Conservation (phyloP, 53 echinoderm and acorn worm genomes). For the Stichopus horrens region DNA sequence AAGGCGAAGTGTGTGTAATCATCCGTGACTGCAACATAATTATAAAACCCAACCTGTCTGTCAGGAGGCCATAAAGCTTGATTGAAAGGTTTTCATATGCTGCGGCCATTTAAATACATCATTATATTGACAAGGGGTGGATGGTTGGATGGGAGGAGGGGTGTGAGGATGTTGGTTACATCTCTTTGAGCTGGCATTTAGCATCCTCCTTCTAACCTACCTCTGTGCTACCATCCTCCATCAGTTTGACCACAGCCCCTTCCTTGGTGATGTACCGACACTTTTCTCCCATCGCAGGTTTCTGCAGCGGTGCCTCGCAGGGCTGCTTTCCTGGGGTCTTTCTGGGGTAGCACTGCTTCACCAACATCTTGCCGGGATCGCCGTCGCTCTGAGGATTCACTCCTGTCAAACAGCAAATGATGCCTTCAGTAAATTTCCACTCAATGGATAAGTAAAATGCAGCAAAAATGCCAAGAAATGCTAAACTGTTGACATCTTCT, state of each 20-base stretch:
- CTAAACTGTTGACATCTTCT: too few species aligned
- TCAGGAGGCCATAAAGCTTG: neutral
- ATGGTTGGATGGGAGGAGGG: too few species aligned
- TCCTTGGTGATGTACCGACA: conserved; percentile 85
- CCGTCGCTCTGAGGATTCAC: neutral
- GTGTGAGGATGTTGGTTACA: too few species aligned
- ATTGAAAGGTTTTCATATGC: too few species aligned
- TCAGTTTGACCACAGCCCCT: conserved; percentile 88
- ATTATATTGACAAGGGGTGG: too few species aligned
- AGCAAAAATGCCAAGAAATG: too few species aligned
- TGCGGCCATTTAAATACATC: too few species aligned
- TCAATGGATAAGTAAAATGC: too few species aligned
- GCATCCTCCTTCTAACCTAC: conserved; percentile 40
- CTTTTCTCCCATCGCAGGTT: conserved; percentile 84
- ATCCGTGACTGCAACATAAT: too few species aligned
- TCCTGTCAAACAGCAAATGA: neutral
- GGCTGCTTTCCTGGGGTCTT: conserved; percentile 79
- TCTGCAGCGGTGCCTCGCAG: conserved; percentile 80
- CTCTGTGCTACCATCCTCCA: conserved; percentile 93
- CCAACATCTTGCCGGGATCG: conserved; percentile 58
- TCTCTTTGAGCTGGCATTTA: neutral
- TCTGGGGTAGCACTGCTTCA: conserved; percentile 75
- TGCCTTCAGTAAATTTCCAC: too few species aligned
- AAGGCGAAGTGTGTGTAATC: too few species aligned
- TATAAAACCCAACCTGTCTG: neutral